Evolutionary conservation across 2,888 invertebrate genomes (phyloP).

Genomic region (Drosophila mayaguana): DNA sequence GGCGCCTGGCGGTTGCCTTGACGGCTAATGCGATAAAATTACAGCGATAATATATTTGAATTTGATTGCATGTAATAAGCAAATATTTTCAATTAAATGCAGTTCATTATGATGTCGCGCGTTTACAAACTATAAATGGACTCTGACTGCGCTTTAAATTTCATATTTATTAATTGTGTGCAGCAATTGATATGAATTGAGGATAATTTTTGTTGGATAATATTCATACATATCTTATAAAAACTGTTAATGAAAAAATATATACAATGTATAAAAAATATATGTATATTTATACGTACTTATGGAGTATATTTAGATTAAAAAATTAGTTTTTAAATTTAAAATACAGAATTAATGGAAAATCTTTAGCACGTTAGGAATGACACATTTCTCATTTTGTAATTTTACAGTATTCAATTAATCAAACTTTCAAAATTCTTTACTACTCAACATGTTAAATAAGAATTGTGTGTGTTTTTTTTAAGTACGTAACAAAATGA

Average conservation of each 20-base stretch:
- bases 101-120: conserved; percentile 47
- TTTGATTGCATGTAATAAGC: conserved; percentile 63
- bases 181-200: neutral
- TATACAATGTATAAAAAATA: too few relatives aligned
- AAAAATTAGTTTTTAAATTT: too few relatives aligned
- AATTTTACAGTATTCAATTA: too few relatives aligned
- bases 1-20: conserved; percentile 7
- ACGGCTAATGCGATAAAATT: conserved; percentile 29
- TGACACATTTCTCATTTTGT: too few relatives aligned
- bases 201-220: neutral
- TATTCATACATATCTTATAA: neutral
- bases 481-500: too few relatives aligned
- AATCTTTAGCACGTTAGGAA: too few relatives aligned
- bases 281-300: too few relatives aligned
- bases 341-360: too few relatives aligned
- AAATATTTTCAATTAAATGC: conserved; percentile 48
- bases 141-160: neutral
- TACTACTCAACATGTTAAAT: too few relatives aligned
- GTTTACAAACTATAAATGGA: conserved; percentile 15
- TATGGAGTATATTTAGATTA: too few relatives aligned
- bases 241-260: neutral
- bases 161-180: neutral
- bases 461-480: too few relatives aligned
- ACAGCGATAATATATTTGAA: conserved; percentile 48
- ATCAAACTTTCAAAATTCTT: too few relatives aligned